phyloP scores from a whole-genome alignment of 2,888 invertebrate species.

The Enchytraeus crypticus region DNA sequence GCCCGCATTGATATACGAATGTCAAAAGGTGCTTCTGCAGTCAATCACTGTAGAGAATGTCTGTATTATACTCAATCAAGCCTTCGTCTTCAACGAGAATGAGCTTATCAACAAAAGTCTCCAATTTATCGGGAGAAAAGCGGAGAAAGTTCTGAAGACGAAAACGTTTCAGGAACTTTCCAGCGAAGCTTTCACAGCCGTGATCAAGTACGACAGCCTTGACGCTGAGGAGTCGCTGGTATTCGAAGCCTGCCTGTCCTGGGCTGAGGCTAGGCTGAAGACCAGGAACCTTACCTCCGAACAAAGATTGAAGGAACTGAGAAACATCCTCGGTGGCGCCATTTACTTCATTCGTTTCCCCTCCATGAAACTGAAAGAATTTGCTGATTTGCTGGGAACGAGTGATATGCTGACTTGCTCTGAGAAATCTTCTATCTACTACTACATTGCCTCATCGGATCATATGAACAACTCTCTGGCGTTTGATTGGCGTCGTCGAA shows the following conservation, averaged over 20 bases:
- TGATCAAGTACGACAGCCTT: neutral
- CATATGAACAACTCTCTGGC: neutral
- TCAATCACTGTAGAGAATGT: constrained; percentile 22
- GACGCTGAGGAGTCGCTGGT: neutral
- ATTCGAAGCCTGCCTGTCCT: constrained; percentile 3
- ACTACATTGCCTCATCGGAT: neutral
- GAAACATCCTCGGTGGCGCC: neutral
- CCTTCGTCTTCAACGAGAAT: constrained; percentile 8
- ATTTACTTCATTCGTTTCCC: neutral
- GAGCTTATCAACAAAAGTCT: constrained; percentile 10
- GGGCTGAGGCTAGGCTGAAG: neutral
- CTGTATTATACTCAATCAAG: constrained; percentile 14
- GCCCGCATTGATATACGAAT: constrained; percentile 22
- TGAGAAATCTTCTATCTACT: neutral
- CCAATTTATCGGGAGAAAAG: constrained; percentile 13
- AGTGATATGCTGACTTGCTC: neutral
- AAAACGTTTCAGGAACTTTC: neutral
- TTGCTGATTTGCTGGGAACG: neutral
- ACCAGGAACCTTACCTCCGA: neutral
- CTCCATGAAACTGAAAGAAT: neutral
- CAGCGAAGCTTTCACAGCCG: neutral
- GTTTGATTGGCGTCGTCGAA: too few relatives aligned
- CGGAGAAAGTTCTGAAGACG: constrained; percentile 10
- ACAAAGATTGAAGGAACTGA: too few relatives aligned
- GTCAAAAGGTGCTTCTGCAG: constrained; percentile 24